Conservation (phyloP, 2,888 invertebrate genomes). For the Parnassius smintheus region DNA sequence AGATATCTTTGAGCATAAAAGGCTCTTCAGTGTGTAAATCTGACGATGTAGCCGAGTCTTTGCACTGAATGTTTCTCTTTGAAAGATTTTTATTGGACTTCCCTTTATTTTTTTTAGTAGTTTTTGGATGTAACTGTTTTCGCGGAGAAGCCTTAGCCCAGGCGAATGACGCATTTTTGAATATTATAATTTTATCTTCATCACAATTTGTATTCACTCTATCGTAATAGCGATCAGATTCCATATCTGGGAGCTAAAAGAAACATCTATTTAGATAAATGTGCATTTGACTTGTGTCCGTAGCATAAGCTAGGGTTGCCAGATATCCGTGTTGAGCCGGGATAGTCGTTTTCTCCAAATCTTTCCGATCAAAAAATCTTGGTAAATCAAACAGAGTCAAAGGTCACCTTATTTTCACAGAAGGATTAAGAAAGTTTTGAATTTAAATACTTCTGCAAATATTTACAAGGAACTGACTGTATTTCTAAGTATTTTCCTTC, state of each 20-base stretch:
- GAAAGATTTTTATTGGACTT: conserved; percentile 68
- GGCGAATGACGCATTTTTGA: conserved; percentile 82
- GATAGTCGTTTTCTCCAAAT: too few relatives aligned
- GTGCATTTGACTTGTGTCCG: too few relatives aligned
- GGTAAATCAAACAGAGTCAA: too few relatives aligned
- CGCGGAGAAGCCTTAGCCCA: conserved; percentile 73
- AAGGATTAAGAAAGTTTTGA: too few relatives aligned
- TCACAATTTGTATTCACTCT: conserved; percentile 70
- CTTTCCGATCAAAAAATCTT: too few relatives aligned
- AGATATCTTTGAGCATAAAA: conserved; percentile 59
- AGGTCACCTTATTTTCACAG: too few relatives aligned
- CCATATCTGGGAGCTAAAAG: conserved; percentile 82
- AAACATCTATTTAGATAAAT: background rate
- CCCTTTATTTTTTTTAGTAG: conserved; percentile 71
- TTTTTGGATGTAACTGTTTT: conserved; percentile 43
- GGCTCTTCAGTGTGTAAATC: conserved; percentile 48
- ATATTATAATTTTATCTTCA: conserved; percentile 79
- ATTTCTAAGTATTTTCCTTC: too few relatives aligned
- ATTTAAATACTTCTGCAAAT: too few relatives aligned
- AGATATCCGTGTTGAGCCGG: too few relatives aligned
- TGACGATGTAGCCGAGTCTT: conserved; percentile 55
- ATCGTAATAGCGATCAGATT: conserved; percentile 83
- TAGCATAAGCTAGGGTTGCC: too few relatives aligned
- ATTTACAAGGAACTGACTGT: too few relatives aligned
- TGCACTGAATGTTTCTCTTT: conserved; percentile 48